These are phyloP conservation scores for Andrena marginata DNA, from an alignment of 2,888 invertebrate species.

Conservation along the genomic window DNA sequence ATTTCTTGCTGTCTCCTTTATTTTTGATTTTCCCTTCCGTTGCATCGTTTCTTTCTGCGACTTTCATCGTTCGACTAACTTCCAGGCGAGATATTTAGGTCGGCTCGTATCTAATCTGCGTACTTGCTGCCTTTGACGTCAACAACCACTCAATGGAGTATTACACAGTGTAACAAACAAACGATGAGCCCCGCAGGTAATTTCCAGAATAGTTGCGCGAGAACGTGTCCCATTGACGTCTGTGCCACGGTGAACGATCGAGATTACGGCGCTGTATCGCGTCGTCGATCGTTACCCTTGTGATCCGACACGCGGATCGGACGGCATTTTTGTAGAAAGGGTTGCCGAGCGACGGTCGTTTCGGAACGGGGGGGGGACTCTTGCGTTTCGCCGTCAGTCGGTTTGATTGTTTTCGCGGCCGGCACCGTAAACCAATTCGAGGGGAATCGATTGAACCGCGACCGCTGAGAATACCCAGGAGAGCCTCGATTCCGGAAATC, in stretches of 20 bases:
- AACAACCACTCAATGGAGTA: conserved; percentile 41
- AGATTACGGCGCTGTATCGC: neutral
- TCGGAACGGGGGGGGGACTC: neutral
- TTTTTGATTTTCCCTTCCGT: neutral
- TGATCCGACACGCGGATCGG: neutral
- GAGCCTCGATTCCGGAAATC: neutral
- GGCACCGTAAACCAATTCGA: conserved; percentile 1
- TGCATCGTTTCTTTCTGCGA: neutral
- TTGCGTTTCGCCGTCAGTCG: neutral
- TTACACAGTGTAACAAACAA: conserved; percentile 48
- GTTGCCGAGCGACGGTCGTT: neutral
- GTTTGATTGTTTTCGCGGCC: neutral
- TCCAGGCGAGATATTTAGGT: conserved; percentile 41
- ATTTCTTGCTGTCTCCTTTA: neutral
- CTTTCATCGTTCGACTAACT: neutral
- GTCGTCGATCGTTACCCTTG: neutral
- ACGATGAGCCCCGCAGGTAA: conserved; percentile 25
- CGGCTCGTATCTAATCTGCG: conserved; percentile 57
- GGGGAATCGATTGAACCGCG: neutral
- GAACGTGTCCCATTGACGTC: neutral
- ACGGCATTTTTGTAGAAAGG: neutral
- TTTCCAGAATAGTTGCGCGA: conserved; percentile 5
- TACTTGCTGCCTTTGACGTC: conserved; percentile 53
- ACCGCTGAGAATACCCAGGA: neutral
- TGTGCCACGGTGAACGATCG: neutral